Evolutionary conservation across 2,113 vertebrate species (phyloP), one percentile per base, ranked within the genome.

Genomic region (Pachycephala philippinensis): DNA sequence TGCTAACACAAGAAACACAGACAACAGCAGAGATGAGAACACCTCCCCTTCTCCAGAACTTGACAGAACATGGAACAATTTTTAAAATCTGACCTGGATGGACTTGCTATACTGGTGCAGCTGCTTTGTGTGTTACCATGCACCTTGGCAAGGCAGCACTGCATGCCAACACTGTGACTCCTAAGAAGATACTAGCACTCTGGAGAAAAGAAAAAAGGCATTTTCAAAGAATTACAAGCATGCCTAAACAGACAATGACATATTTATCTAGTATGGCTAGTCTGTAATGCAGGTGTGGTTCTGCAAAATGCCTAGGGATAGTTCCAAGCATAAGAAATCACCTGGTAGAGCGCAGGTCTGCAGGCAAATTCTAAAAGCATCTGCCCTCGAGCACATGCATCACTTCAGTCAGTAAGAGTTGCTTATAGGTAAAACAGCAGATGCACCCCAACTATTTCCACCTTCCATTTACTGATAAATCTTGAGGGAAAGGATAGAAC

Each of bases 71-170:
- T 22, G n/a, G 90, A 95, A 70, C 20, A 84, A 70, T 56, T 83
- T 81, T 52, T 91, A 10, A 88, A 91, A 81, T 66, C 82, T 45
- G 10, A 88, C 26, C 84, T 89, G 77, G 87, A 84, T 44, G 54
- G 65, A 94, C 76, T 84, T 69, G 91, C 83, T 92, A 23, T 91
- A 89, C 94, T 71, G 88, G 94, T 84, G 72, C 65, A 92, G 64
- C 70, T 84, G 85, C 84, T 87, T 87, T 50, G 24, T 53, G 54
- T n/a, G n/a, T 7, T 72, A 40, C 57, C 77, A 60, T 66, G 35
- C 40, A 70, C 37, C 66, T 31, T 74, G 87, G 71, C 90, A 90
- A 85, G 66, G 56, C 64, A 78, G 72, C 44, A 78, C 11, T 19
- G 28, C 76, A 35, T 88, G 76, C 71, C 88, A 86, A 39, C 18